Evolutionary conservation across 2,113 vertebrate genomes (phyloP).

Genomic region (Triplophysa siluroides): DNA sequence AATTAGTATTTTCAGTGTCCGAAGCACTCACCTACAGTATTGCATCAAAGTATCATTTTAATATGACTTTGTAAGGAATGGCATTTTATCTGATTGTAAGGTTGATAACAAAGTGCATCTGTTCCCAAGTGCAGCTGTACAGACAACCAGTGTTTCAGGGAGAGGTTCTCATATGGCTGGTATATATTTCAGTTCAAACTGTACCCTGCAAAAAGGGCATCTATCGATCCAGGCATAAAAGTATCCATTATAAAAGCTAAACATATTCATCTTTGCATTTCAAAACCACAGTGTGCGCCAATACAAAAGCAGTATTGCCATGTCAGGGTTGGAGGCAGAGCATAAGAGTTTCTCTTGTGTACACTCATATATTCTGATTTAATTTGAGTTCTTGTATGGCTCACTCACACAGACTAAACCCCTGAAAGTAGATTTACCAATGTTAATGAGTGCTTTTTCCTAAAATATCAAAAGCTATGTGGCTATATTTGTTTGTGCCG

Average conservation of each 20-base stretch:
- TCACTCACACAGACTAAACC: conserved; percentile 65
- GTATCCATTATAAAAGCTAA: conserved; percentile 45
- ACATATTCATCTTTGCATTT: conserved; percentile 22
- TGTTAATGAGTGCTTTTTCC: conserved; percentile 60
- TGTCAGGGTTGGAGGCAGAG: conserved; percentile 55
- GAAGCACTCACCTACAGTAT: conserved; percentile 53
- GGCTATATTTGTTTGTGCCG: conserved; percentile 35
- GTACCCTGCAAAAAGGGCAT: conserved; percentile 63
- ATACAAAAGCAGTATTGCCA: conserved; percentile 57
- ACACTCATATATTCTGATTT: conserved; percentile 54
- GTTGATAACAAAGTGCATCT: conserved; percentile 57
- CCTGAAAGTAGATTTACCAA: conserved; percentile 75
- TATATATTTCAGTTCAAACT: conserved; percentile 44
- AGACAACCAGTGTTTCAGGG: conserved; percentile 58
- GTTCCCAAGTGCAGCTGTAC: conserved; percentile 47
- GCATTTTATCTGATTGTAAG: conserved; percentile 20
- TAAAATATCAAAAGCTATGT: conserved; percentile 71
- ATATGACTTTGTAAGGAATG: conserved; percentile 19
- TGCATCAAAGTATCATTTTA: conserved; percentile 54
- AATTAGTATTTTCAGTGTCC: conserved; percentile 54
- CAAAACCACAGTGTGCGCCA: conserved; percentile 57
- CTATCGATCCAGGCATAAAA: conserved; percentile 63
- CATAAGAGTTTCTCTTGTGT: conserved; percentile 48
- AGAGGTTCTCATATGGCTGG: conserved; percentile 46
- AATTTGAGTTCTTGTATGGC: conserved; percentile 53